Percentiles rank a stretch among this genome's conserved stretches.
These are phyloP conservation scores for Pseudocheirus occidentalis DNA, from an alignment of 2,797 vertebrate species.

Conservation along the genomic window DNA sequence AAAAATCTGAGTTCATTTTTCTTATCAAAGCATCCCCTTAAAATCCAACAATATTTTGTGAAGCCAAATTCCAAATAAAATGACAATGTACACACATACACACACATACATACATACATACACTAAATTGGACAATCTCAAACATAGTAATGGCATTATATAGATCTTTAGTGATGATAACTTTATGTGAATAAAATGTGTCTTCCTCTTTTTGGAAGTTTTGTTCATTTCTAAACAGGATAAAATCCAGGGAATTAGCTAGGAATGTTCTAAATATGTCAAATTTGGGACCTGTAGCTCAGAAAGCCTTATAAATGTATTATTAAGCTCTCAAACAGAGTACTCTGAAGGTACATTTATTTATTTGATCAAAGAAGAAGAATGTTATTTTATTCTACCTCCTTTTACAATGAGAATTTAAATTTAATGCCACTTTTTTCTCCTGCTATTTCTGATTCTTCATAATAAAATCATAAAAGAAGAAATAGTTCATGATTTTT, in stretches of 20 bases:
- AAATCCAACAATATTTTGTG: too few relatives aligned
- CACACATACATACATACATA: too few relatives aligned
- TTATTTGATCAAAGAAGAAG: neutral
- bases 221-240: too few relatives aligned
- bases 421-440: neutral
- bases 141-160: neutral
- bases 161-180: neutral
- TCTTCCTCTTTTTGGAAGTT: neutral
- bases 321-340: neutral
- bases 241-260: neutral
- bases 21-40: too few relatives aligned
- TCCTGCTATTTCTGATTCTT: slow-evolving; percentile 8
- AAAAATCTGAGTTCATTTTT: too few relatives aligned
- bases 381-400: neutral
- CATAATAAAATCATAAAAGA: neutral
- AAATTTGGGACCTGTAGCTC: neutral
- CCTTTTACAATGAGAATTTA: neutral
- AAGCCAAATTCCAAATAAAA: too few relatives aligned
- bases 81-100: too few relatives aligned
- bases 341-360: neutral
- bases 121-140: too few relatives aligned
- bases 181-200: neutral
- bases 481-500: neutral
- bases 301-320: neutral
- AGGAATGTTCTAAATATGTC: neutral